Conservation (phyloP, 2,113 vertebrate genomes). For the Grus americana region DNA sequence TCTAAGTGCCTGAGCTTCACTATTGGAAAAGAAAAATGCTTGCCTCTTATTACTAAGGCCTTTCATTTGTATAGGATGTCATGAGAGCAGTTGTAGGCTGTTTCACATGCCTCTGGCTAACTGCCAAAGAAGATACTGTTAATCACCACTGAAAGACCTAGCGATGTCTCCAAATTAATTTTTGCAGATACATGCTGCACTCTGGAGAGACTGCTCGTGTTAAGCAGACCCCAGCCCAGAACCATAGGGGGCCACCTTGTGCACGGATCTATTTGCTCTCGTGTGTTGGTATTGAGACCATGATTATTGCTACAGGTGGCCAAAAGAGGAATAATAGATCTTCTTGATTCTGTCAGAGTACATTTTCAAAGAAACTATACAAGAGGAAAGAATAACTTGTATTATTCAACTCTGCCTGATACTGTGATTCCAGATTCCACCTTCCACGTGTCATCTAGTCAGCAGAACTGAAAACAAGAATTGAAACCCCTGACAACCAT, state of each 20-base stretch:
- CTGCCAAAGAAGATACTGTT: slow-evolving; percentile 17
- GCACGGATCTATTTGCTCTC: background rate
- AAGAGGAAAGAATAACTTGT: background rate
- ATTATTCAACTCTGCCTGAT: background rate
- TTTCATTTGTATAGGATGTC: slow-evolving; percentile 25
- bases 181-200: background rate
- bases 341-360: background rate
- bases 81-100: background rate
- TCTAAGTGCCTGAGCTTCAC: background rate
- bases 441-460: background rate
- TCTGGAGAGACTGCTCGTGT: background rate
- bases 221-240: background rate
- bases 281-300: background rate
- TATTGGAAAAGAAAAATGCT: background rate
- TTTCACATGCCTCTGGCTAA: slow-evolving; percentile 24
- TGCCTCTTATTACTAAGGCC: background rate
- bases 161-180: background rate
- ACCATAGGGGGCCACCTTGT: background rate
- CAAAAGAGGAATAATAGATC: background rate
- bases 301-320: background rate
- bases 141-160: slow-evolving; percentile 21
- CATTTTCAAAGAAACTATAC: background rate
- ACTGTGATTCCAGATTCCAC: background rate
- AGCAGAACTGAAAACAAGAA: background rate
- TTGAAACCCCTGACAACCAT: background rate